These are phyloP conservation scores for Morone saxatilis DNA, from an alignment of 2,113 vertebrate species.

Conservation along the genomic window DNA sequence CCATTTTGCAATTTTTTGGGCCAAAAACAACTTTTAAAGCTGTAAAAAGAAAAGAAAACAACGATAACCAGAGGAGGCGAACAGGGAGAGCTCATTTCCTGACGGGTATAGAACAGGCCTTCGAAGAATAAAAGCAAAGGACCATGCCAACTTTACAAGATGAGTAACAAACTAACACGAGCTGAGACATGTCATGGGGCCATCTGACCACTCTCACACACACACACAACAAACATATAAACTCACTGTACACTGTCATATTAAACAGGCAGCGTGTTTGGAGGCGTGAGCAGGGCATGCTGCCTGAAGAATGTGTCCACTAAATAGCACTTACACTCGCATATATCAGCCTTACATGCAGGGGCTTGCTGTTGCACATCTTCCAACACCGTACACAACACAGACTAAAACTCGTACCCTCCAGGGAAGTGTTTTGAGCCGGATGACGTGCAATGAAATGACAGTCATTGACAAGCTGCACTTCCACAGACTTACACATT, in stretches of 20 bases:
- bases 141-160: neutral
- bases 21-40: too few species aligned
- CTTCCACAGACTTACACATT: too few species aligned
- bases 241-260: neutral
- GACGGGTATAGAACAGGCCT: neutral
- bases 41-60: neutral
- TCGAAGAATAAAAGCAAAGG: neutral
- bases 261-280: slow-evolving; percentile 26
- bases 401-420: slow-evolving; percentile 20
- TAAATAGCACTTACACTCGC: slow-evolving; percentile 9
- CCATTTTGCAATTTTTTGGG: neutral
- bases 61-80: neutral
- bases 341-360: slow-evolving; percentile 22
- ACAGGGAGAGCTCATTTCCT: neutral
- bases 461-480: too few species aligned
- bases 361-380: slow-evolving; percentile 50
- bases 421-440: neutral
- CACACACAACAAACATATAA: neutral
- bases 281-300: slow-evolving; percentile 29
- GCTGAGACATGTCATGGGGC: slow-evolving; percentile 12
- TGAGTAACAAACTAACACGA: neutral
- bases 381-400: neutral
- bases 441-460: neutral
- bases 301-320: slow-evolving; percentile 58
- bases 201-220: neutral